Conservation (phyloP, 1,140 invertebrate species). For the Fopius arisanus region DNA sequence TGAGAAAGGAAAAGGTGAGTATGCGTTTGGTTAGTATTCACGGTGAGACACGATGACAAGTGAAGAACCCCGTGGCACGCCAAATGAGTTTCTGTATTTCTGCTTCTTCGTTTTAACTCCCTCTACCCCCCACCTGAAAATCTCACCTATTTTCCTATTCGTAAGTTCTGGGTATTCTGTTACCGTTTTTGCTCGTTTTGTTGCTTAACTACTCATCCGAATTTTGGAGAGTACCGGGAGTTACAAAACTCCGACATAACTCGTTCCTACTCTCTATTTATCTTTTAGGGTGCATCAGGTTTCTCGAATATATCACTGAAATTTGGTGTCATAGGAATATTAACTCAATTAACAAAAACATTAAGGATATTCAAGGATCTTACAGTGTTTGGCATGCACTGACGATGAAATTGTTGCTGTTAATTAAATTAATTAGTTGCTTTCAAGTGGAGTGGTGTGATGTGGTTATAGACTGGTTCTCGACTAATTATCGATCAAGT, state of each 20-base stretch:
- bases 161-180: not conserved
- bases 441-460: no score
- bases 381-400: no score
- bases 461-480: no score
- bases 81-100: constrained; percentile 5
- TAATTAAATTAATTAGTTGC: no score
- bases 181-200: not conserved
- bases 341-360: no score
- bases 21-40: not conserved
- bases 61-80: not conserved
- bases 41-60: not conserved
- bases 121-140: not conserved
- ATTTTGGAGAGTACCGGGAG: not conserved
- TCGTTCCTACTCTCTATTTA: no score
- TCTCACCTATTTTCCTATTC: constrained; percentile 1
- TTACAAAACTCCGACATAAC: not conserved
- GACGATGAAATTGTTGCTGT: no score
- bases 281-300: no score
- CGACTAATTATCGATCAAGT: no score
- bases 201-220: constrained; percentile 5
- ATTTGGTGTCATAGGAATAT: no score
- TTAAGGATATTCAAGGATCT: no score
- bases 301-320: no score
- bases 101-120: not conserved
- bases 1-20: not conserved